These are phyloP conservation scores for Sinodicranocentrus sp. DNA, from an alignment of 2,888 invertebrate species.

Conservation along the genomic window DNA sequence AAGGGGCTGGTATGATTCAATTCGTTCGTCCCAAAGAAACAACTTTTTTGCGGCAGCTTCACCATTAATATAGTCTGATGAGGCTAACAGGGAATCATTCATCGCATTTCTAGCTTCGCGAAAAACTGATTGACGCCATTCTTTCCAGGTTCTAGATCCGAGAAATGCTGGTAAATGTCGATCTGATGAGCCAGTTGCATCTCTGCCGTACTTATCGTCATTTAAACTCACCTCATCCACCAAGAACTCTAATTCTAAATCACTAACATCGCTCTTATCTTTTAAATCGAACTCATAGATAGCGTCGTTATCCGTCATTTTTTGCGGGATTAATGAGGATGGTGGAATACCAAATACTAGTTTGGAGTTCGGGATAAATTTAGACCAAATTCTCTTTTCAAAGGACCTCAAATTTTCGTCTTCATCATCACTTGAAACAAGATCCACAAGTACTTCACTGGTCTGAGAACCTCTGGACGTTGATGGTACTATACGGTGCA, in stretches of 20 bases:
- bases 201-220: conserved; percentile 38
- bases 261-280: conserved; percentile 60
- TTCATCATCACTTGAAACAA: conserved; percentile 70
- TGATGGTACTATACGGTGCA: conserved; percentile 60
- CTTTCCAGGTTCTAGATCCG: conserved; percentile 65
- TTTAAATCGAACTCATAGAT: conserved; percentile 56
- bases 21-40: conserved; percentile 50
- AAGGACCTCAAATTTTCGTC: conserved; percentile 46
- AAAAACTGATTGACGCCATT: conserved; percentile 67
- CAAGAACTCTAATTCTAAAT: conserved; percentile 65
- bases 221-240: conserved; percentile 67
- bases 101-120: conserved; percentile 66
- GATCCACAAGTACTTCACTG: conserved; percentile 65
- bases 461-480: no score
- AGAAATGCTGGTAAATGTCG: background rate
- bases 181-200: background rate
- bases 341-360: conserved; percentile 67
- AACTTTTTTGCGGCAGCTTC: conserved; percentile 54
- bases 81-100: conserved; percentile 68
- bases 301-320: conserved; percentile 44
- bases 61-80: conserved; percentile 33
- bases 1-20: background rate
- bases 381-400: conserved; percentile 63
- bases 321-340: conserved; percentile 60
- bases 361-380: conserved; percentile 67